These are phyloP conservation scores for Chaetodon trifasciatus DNA, from an alignment of 2,797 vertebrate genomes.

Conservation along the genomic window DNA sequence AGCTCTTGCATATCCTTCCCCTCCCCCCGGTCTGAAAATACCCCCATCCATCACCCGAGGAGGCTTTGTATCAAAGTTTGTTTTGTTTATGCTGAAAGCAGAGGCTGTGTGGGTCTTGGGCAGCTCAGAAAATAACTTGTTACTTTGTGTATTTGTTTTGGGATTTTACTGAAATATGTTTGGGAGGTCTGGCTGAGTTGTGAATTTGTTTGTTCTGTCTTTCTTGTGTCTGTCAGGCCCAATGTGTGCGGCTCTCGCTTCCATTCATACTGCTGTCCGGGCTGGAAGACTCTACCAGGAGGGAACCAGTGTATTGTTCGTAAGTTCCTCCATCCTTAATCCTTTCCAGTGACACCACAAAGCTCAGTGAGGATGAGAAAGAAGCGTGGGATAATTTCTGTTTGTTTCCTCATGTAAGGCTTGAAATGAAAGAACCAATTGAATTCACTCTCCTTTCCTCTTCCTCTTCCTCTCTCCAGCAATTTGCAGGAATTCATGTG, in stretches of 20 bases:
- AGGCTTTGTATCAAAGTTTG: constrained; percentile 61
- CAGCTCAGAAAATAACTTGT: constrained; percentile 57
- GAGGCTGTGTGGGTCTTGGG: constrained; percentile 33
- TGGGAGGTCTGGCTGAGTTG: constrained; percentile 45
- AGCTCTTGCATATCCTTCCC: constrained; percentile 19
- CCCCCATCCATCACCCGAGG: constrained; percentile 58
- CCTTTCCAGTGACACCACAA: constrained; percentile 14
- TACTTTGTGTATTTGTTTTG: constrained; percentile 65
- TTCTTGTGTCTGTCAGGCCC: constrained; percentile 85
- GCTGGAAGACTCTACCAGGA: constrained; percentile 98
- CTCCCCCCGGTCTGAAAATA: constrained; percentile 45
- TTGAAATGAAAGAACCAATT: constrained; percentile 1
- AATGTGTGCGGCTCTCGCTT: constrained; percentile 99
- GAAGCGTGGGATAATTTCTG: constrained; percentile 9
- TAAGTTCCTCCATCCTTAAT: constrained; percentile 86
- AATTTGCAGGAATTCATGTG: constrained; percentile 93
- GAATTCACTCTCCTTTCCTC: neutral
- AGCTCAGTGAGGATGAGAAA: constrained; percentile 8
- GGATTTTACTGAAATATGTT: constrained; percentile 61
- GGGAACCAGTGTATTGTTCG: constrained; percentile 99
- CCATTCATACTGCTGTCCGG: constrained; percentile 98
- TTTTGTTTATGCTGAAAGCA: constrained; percentile 68
- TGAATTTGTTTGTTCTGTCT: constrained; percentile 66
- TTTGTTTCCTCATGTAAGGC: neutral
- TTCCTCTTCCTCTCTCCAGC: constrained; percentile 78